A percentile compares a stretch with the other conserved stretches of the same genome.
Conservation (phyloP, 2,113 vertebrate genomes). For the Trinectes maculatus region DNA sequence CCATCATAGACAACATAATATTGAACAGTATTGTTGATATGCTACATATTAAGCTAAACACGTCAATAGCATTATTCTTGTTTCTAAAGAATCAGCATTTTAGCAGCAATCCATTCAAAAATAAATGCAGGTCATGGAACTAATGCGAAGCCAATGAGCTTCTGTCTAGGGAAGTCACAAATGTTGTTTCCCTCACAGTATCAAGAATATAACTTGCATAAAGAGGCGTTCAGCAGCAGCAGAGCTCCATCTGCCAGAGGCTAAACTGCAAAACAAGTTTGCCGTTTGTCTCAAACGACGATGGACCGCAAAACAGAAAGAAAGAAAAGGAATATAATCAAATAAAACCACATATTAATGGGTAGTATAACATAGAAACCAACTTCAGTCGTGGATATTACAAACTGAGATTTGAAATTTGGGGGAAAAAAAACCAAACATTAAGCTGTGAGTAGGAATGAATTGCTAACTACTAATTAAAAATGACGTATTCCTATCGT, state of each 20-base stretch:
- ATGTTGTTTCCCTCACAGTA: background rate
- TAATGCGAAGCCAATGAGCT: background rate
- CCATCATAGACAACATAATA: no score
- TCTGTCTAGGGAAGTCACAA: background rate
- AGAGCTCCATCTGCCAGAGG: background rate
- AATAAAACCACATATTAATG: background rate
- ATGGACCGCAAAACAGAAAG: background rate
- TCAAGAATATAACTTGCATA: background rate
- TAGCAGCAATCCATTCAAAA: conserved; percentile 1
- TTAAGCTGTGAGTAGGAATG: no score
- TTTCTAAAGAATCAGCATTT: background rate
- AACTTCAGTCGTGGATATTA: no score
- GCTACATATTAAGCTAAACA: conserved; percentile 11
- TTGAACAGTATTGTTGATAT: background rate
- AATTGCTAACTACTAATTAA: no score
- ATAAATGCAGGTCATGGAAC: background rate
- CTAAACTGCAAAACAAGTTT: background rate
- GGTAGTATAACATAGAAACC: background rate
- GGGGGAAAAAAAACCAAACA: no score
- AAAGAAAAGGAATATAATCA: background rate
- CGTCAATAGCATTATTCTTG: background rate
- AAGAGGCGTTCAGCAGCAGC: conserved; percentile 6
- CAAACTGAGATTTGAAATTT: no score
- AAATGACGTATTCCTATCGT: no score
- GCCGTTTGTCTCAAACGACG: background rate